Evolutionary conservation across 2,113 vertebrate genomes (phyloP).

Genomic region (Galemys pyrenaicus): DNA sequence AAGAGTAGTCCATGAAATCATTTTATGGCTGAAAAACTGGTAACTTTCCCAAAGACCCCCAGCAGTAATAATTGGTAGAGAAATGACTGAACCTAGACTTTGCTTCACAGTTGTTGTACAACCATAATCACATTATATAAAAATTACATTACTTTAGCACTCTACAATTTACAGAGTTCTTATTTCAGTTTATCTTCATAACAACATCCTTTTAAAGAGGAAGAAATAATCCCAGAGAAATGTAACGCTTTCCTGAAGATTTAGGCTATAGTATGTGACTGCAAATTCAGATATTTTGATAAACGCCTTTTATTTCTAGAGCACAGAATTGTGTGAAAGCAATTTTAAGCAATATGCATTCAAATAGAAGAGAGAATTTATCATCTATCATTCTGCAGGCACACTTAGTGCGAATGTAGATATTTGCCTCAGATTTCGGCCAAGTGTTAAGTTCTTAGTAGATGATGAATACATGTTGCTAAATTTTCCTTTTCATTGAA

Average conservation of each 20-base stretch:
- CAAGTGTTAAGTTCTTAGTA: not conserved
- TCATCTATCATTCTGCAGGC: not conserved
- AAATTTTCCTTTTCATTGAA: slow-evolving; percentile 23
- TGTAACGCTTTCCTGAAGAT: not conserved
- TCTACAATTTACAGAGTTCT: not conserved
- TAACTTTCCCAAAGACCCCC: not conserved
- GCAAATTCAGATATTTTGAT: not conserved
- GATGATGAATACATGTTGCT: slow-evolving; percentile 5
- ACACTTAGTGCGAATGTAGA: slow-evolving; percentile 32
- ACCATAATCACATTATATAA: not conserved
- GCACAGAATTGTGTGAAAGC: not conserved
- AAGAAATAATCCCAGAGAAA: slow-evolving; percentile 42
- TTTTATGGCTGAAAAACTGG: slow-evolving; percentile 1
- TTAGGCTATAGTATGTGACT: slow-evolving; percentile 17
- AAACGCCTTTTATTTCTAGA: not conserved
- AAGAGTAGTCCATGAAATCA: not conserved
- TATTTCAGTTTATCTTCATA: slow-evolving; percentile 34
- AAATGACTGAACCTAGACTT: not conserved
- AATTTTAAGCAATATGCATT: slow-evolving; percentile 31
- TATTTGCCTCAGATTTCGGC: not conserved
- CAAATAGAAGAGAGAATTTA: slow-evolving; percentile 38
- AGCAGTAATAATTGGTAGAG: not conserved
- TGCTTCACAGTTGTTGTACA: slow-evolving; percentile 1
- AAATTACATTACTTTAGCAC: not conserved
- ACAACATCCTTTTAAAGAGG: not conserved